Evolutionary conservation across 2,797 vertebrate species (phyloP).

Genomic region (Macropodus opercularis): DNA sequence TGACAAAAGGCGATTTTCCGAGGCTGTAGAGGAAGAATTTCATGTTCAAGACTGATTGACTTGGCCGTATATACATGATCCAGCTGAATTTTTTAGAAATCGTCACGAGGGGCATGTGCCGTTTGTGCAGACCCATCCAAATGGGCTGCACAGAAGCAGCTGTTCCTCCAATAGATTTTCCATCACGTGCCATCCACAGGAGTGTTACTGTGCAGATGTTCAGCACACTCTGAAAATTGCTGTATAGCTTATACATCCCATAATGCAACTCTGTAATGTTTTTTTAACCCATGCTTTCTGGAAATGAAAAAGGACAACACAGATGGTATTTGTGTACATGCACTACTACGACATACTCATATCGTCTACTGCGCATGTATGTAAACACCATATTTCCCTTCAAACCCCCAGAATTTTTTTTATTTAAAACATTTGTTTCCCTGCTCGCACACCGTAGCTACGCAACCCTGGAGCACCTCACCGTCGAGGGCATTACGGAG

Average conservation of each 20-base stretch:
- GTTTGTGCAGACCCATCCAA: conserved; percentile 13
- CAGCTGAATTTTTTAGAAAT: conserved; percentile 22
- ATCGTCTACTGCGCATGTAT: no score
- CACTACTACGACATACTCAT: no score
- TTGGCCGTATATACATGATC: conserved; percentile 6
- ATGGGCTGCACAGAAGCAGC: conserved; percentile 28
- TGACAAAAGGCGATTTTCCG: conserved; percentile 18
- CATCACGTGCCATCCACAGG: conserved; percentile 7
- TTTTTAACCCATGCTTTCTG: neutral
- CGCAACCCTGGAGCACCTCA: conserved; percentile 50
- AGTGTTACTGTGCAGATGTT: neutral
- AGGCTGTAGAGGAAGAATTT: conserved; percentile 29
- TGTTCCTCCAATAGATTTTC: conserved; percentile 30
- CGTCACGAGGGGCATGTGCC: neutral
- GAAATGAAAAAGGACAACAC: no score
- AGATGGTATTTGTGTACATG: no score
- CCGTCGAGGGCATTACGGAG: conserved; percentile 46
- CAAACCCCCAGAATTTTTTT: conserved; percentile 10
- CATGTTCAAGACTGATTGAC: conserved; percentile 28
- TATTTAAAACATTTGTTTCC: no score
- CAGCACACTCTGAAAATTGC: neutral
- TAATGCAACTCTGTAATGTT: neutral
- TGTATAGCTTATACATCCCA: neutral
- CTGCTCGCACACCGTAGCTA: no score
- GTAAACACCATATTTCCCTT: neutral